phyloP scores from a whole-genome alignment of 2,888 invertebrate genomes.

The Nomada flava region DNA sequence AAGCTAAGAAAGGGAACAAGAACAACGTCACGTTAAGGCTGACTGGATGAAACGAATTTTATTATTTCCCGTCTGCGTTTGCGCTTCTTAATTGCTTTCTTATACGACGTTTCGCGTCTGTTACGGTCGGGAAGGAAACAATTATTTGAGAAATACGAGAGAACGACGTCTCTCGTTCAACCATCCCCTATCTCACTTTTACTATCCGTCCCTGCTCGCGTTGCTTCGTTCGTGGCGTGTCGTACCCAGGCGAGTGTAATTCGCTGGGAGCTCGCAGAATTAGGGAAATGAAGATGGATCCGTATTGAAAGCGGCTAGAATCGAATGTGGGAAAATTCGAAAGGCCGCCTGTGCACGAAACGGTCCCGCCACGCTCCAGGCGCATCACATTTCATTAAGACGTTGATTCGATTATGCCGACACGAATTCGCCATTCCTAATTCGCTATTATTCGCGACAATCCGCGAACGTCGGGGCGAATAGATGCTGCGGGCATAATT shows the following conservation, averaged over 20 bases:
- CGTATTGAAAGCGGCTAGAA: conserved; percentile 11
- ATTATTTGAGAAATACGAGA: not conserved
- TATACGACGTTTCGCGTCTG: conserved; percentile 2
- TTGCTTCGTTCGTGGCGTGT: not conserved
- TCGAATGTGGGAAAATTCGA: conserved; percentile 32
- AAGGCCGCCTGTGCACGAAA: not conserved
- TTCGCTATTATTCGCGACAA: conserved; percentile 43
- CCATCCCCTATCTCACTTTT: too few species aligned
- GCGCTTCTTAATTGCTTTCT: conserved; percentile 2
- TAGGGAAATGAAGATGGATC: conserved; percentile 53
- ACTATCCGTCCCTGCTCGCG: too few species aligned
- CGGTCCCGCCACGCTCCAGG: not conserved
- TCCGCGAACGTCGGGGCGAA: conserved; percentile 23
- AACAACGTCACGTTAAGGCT: conserved; percentile 4
- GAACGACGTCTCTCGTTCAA: not conserved
- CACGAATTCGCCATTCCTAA: conserved; percentile 39
- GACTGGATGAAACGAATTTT: conserved; percentile 29
- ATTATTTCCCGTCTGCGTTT: conserved; percentile 22
- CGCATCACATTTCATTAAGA: conserved; percentile 45
- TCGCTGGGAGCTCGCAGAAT: conserved; percentile 29
- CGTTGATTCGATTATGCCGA: conserved; percentile 43
- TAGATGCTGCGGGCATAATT: conserved; percentile 30
- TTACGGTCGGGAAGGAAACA: not conserved
- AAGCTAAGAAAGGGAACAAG: conserved; percentile 23
- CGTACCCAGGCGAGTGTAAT: not conserved